These are phyloP conservation scores for Contarinia nasturtii DNA, from an alignment of 1,140 invertebrate species.

Conservation along the genomic window DNA sequence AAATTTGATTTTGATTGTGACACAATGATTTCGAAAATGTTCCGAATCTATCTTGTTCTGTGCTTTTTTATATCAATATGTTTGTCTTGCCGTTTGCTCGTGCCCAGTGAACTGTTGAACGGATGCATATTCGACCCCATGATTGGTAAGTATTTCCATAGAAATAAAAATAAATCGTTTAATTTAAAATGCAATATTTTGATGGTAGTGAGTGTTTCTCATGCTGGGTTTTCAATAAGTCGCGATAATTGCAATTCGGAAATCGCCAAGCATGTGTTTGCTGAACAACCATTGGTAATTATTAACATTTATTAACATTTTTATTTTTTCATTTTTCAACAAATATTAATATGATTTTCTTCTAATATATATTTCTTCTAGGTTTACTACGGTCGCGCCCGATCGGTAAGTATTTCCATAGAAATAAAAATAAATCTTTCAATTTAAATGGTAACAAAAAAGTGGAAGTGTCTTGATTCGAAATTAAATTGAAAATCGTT, in stretches of 20 bases:
- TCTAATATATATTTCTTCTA: too few species aligned
- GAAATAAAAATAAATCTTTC: not conserved
- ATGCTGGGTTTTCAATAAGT: not conserved
- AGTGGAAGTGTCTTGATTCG: too few species aligned
- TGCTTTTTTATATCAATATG: not conserved
- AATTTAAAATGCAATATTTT: too few species aligned
- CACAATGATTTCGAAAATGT: too few species aligned
- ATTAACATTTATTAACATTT: too few species aligned
- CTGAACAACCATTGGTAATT: not conserved
- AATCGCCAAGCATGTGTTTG: not conserved
- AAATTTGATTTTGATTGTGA: not conserved
- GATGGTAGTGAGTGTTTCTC: not conserved
- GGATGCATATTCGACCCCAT: not conserved
- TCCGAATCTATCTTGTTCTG: not conserved
- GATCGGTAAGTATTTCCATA: not conserved
- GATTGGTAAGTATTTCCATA: not conserved
- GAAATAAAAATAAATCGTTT: not conserved
- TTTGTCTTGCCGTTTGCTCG: not conserved
- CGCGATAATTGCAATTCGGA: not conserved
- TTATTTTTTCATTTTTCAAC: too few species aligned
- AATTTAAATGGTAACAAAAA: too few species aligned
- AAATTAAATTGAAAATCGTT: too few species aligned
- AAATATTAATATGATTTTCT: too few species aligned
- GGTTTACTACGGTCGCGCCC: not conserved
- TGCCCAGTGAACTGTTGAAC: not conserved